phyloP scores from a whole-genome alignment of 2,797 vertebrate species.

The Moxostoma hubbsi region DNA sequence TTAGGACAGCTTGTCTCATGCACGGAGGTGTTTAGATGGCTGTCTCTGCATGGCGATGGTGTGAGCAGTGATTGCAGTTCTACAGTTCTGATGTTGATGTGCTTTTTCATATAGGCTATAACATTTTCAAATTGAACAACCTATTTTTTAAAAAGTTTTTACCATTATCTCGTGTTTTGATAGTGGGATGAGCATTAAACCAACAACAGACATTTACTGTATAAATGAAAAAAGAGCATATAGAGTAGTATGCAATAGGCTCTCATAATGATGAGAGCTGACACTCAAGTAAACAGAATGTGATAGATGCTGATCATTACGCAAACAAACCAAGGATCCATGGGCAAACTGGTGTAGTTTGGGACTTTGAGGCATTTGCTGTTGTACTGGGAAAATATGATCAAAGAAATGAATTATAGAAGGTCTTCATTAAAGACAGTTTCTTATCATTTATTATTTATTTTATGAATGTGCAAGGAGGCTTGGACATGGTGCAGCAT shows the following conservation, averaged over 20 bases:
- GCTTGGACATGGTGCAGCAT: conserved; percentile 8
- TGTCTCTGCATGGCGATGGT: not conserved
- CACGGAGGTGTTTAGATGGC: not conserved
- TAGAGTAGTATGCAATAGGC: not conserved
- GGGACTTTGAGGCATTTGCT: not conserved
- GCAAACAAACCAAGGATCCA: not conserved
- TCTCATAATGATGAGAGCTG: not conserved
- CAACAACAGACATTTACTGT: not conserved
- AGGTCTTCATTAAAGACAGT: not conserved
- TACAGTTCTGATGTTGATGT: not conserved
- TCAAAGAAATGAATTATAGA: not conserved
- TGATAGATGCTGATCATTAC: conserved; percentile 13
- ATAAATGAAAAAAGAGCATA: conserved; percentile 1
- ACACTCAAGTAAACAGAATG: conserved; percentile 16
- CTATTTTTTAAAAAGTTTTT: not conserved
- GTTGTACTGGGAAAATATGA: not conserved
- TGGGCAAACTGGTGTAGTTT: not conserved
- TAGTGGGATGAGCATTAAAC: not conserved
- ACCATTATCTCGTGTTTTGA: not conserved
- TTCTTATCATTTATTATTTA: not conserved
- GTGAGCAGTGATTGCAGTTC: conserved; percentile 1
- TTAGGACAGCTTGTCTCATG: not conserved
- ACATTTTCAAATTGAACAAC: not conserved
- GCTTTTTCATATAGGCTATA: not conserved
- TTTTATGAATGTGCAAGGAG: not conserved